Evolutionary conservation across 2,797 vertebrate species (phyloP).

Genomic region (Aythya fuligula): DNA sequence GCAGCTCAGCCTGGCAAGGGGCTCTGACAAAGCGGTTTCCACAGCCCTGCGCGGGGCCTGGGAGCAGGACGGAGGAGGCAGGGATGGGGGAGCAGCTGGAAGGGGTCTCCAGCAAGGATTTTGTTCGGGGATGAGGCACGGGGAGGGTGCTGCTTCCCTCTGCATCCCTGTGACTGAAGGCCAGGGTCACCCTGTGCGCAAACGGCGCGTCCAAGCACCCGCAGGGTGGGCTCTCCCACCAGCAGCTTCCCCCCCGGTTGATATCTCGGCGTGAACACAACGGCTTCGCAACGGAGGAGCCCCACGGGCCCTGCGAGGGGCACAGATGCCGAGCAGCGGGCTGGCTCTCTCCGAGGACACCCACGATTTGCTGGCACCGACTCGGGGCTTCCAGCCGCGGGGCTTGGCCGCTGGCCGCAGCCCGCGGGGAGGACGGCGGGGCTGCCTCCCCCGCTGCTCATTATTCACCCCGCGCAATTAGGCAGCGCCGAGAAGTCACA

Average conservation of each 20-base stretch:
- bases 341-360: not conserved
- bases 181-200: not conserved
- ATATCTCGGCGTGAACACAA: not conserved
- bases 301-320: not conserved
- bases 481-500: slow-evolving; percentile 38
- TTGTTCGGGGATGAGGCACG: not conserved
- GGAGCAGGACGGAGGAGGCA: slow-evolving; percentile 12
- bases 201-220: not conserved
- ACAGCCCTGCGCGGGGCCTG: not conserved
- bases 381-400: not conserved
- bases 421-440: not conserved
- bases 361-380: not conserved
- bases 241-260: not conserved
- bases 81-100: not conserved
- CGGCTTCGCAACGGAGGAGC: not conserved
- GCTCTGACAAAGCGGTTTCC: slow-evolving; percentile 59
- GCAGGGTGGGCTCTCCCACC: not conserved
- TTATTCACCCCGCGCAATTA: slow-evolving; percentile 67
- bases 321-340: not conserved
- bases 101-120: not conserved
- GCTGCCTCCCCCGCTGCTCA: slow-evolving; percentile 43
- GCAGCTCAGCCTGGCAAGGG: slow-evolving; percentile 42
- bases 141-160: not conserved
- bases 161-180: not conserved
- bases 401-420: not conserved